These are phyloP conservation scores for Lagocephalus sceleratus DNA, from an alignment of 2,797 vertebrate genomes.

Conservation along the genomic window DNA sequence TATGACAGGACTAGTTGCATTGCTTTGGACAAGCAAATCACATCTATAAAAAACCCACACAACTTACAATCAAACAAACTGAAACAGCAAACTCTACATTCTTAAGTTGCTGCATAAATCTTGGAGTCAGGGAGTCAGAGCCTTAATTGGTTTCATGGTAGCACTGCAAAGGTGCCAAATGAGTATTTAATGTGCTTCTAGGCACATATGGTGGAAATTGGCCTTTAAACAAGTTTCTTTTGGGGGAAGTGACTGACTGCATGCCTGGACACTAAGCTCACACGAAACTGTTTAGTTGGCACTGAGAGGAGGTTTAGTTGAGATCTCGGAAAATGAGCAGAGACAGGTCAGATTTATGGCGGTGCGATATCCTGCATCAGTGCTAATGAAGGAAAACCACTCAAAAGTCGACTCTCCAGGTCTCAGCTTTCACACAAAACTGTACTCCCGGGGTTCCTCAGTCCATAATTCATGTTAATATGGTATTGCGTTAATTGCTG, in stretches of 20 bases:
- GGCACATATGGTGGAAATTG: conserved; percentile 60
- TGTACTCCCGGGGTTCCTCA: no score
- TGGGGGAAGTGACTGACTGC: conserved; percentile 33
- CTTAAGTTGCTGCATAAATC: conserved; percentile 17
- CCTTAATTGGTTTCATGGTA: conserved; percentile 20
- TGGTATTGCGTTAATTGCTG: no score
- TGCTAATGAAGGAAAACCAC: conserved; percentile 23
- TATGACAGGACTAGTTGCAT: conserved; percentile 14
- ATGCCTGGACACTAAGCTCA: conserved; percentile 60
- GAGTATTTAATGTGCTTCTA: conserved; percentile 33
- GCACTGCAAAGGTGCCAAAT: conserved; percentile 39
- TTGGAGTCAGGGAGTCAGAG: conserved; percentile 11
- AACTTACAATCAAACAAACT: not conserved
- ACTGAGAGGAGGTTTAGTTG: conserved; percentile 9
- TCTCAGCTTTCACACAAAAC: no score
- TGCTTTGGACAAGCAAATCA: no score
- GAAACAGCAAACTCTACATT: conserved; percentile 16
- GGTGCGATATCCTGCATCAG: conserved; percentile 13
- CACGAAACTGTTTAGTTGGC: conserved; percentile 30
- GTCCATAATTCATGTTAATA: no score
- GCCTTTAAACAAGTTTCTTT: conserved; percentile 64
- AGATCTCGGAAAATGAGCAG: conserved; percentile 9
- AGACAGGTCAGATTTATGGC: conserved; percentile 8
- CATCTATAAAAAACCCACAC: no score
- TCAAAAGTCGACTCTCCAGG: conserved; percentile 1